Percentiles rank a stretch among this genome's conserved stretches.
phyloP scores from a whole-genome alignment of 2,113 vertebrate species.

The Ondatra zibethicus region DNA sequence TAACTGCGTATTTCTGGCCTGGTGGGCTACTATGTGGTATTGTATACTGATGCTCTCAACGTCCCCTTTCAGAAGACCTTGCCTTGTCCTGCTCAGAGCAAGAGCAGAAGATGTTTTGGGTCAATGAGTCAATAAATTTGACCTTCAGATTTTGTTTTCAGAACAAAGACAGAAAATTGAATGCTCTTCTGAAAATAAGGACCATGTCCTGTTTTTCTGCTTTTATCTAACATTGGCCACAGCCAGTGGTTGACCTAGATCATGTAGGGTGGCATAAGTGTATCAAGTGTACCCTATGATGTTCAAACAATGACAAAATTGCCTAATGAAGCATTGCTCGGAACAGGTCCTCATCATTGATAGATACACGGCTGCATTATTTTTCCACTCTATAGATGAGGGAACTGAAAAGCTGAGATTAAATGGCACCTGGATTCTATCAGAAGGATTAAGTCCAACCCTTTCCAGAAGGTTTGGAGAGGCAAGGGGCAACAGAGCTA shows the following conservation, averaged over 20 bases:
- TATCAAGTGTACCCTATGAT: neutral
- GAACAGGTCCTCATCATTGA: neutral
- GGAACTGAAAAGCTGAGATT: neutral
- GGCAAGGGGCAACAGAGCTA: too few species aligned
- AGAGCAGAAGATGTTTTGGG: neutral
- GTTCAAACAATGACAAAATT: neutral
- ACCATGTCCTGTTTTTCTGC: neutral
- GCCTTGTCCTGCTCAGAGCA: neutral
- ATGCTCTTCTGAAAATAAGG: conserved; percentile 29
- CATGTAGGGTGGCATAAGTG: neutral
- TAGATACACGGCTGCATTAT: neutral
- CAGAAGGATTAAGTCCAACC: neutral
- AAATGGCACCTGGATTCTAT: neutral
- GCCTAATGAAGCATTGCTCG: neutral
- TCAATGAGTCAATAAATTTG: neutral
- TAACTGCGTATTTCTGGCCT: neutral
- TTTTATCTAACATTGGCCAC: neutral
- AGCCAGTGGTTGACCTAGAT: neutral
- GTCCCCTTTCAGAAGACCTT: neutral
- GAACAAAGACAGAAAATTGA: neutral
- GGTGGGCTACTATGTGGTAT: too few species aligned
- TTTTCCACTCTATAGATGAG: neutral
- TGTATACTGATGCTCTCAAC: neutral
- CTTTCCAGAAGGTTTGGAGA: neutral
- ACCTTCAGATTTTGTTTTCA: conserved; percentile 28